These are phyloP conservation scores for Apodemia zela DNA, from an alignment of 2,888 invertebrate genomes.

Conservation along the genomic window DNA sequence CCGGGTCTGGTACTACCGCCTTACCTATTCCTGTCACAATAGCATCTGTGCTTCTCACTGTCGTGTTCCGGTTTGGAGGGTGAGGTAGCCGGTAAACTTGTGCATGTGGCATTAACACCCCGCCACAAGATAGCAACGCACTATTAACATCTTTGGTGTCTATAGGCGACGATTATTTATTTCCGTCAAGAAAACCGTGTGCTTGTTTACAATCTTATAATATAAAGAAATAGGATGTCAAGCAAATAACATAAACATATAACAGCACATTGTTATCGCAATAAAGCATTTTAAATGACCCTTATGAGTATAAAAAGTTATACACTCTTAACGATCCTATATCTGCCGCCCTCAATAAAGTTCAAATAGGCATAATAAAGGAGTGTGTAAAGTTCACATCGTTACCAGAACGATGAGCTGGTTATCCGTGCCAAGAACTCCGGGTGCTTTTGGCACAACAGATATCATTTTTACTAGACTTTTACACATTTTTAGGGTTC, in stretches of 20 bases:
- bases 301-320: neutral
- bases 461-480: conserved; percentile 11
- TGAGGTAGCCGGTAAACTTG: too few relatives aligned
- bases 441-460: conserved; percentile 15
- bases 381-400: conserved; percentile 26
- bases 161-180: too few relatives aligned
- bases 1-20: too few relatives aligned
- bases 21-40: too few relatives aligned
- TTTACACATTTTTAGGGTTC: neutral
- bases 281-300: neutral
- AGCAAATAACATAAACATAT: neutral
- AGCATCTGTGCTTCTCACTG: too few relatives aligned
- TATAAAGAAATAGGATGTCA: neutral
- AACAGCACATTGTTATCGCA: neutral
- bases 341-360: conserved; percentile 19
- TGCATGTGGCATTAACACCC: too few relatives aligned
- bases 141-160: too few relatives aligned
- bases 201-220: too few relatives aligned
- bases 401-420: conserved; percentile 26
- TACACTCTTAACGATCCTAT: conserved; percentile 4
- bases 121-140: too few relatives aligned
- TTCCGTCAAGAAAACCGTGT: too few relatives aligned
- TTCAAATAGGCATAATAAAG: conserved; percentile 20
- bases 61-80: too few relatives aligned
- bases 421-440: conserved; percentile 17